These are phyloP conservation scores for Marmota flaviventris DNA, from an alignment of 2,113 vertebrate genomes.

Conservation along the genomic window DNA sequence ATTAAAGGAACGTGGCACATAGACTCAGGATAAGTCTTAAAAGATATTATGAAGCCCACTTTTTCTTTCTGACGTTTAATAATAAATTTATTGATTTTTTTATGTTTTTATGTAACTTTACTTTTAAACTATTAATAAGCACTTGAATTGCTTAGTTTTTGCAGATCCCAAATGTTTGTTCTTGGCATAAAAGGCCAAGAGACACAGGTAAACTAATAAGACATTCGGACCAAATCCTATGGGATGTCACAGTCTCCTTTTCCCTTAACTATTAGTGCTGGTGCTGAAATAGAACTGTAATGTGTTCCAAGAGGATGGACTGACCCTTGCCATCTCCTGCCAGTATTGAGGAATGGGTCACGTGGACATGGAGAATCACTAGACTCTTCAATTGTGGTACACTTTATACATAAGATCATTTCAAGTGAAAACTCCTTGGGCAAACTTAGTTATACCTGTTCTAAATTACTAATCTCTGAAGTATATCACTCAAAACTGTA, in stretches of 20 bases:
- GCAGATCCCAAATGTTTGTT: conserved; percentile 3
- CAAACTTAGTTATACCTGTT: conserved; percentile 1
- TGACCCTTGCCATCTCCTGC: neutral
- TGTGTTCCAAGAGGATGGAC: neutral
- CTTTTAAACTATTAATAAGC: neutral
- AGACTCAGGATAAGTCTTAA: neutral
- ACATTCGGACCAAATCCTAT: neutral
- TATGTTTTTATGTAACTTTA: neutral
- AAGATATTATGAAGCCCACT: neutral
- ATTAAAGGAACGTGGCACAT: neutral
- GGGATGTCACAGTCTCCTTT: neutral
- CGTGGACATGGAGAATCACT: neutral
- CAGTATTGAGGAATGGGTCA: neutral
- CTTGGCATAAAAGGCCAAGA: neutral
- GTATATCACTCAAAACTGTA: neutral
- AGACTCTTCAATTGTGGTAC: neutral
- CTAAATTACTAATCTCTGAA: conserved; percentile 39
- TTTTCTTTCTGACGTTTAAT: conserved; percentile 15
- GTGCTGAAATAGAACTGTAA: neutral
- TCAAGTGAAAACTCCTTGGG: conserved; percentile 5
- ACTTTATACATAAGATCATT: neutral
- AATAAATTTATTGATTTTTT: neutral
- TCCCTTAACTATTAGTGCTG: neutral
- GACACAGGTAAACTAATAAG: neutral
- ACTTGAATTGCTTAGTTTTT: conserved; percentile 31